A percentile compares a stretch with the other conserved stretches of the same genome.
Evolutionary conservation across 2,797 vertebrate species (phyloP).

Genomic region (Tangara arthus): DNA sequence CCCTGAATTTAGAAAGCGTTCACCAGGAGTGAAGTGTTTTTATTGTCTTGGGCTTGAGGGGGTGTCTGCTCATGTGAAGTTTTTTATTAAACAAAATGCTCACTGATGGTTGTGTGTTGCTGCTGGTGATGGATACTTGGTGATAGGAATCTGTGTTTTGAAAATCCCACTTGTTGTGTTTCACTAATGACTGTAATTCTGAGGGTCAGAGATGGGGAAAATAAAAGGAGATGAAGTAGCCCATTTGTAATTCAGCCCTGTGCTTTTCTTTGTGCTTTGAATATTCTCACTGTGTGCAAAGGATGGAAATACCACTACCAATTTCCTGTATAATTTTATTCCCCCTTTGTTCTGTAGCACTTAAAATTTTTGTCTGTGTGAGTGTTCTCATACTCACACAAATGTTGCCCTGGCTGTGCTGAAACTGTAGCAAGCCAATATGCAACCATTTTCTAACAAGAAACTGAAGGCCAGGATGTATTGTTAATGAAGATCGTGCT

Average conservation of each 20-base stretch:
- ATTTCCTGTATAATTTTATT: background rate
- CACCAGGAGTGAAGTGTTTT: background rate
- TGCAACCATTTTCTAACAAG: background rate
- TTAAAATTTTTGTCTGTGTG: background rate
- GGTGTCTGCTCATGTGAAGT: background rate
- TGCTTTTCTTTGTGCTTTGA: background rate
- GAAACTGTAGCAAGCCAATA: background rate
- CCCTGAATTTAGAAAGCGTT: background rate
- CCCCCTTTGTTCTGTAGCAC: background rate
- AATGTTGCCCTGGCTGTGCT: background rate
- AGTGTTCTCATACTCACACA: background rate
- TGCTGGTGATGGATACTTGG: background rate
- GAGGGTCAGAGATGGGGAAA: background rate
- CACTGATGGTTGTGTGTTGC: background rate
- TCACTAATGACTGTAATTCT: background rate
- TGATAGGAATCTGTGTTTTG: background rate
- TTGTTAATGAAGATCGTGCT: background rate
- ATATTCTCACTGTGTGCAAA: background rate
- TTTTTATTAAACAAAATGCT: background rate
- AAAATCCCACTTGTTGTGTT: background rate
- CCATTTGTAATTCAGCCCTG: background rate
- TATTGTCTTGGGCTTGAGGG: background rate
- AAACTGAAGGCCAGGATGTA: background rate
- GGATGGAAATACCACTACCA: background rate
- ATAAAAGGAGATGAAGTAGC: background rate